Conservation (phyloP, 2,797 vertebrate species). For the Pristis pectinata region DNA sequence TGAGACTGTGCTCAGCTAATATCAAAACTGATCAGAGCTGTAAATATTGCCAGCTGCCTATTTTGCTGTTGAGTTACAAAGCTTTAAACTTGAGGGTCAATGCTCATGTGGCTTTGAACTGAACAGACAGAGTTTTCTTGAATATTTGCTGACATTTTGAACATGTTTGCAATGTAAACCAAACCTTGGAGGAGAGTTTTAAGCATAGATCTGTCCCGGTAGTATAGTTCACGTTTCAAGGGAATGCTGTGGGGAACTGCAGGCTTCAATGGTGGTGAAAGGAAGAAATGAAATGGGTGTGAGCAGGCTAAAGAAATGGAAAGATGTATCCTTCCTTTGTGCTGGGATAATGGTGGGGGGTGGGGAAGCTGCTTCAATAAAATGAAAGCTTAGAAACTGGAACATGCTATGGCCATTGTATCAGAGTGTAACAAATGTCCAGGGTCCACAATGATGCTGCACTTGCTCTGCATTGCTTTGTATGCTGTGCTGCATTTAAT, state of each 20-base stretch:
- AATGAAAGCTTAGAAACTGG: no score
- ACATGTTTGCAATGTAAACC: not conserved
- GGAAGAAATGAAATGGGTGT: not conserved
- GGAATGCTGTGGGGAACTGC: not conserved
- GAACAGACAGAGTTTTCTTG: not conserved
- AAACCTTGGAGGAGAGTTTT: not conserved
- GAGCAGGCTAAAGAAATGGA: not conserved
- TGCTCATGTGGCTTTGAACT: not conserved
- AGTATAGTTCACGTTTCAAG: not conserved
- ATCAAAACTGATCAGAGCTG: not conserved
- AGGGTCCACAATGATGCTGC: no score
- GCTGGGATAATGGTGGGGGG: not conserved
- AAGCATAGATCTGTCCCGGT: not conserved
- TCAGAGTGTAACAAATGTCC: no score
- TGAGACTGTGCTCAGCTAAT: constrained; percentile 1
- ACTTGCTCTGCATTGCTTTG: no score
- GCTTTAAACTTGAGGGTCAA: not conserved
- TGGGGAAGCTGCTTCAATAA: no score
- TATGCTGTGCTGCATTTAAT: no score
- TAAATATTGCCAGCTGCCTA: not conserved
- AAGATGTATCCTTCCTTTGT: not conserved
- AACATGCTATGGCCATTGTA: no score
- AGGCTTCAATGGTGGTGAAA: not conserved
- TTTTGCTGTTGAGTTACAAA: not conserved
- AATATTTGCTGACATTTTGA: not conserved